These are phyloP conservation scores for Menidia menidia DNA, from an alignment of 2,797 vertebrate genomes.

Conservation along the genomic window DNA sequence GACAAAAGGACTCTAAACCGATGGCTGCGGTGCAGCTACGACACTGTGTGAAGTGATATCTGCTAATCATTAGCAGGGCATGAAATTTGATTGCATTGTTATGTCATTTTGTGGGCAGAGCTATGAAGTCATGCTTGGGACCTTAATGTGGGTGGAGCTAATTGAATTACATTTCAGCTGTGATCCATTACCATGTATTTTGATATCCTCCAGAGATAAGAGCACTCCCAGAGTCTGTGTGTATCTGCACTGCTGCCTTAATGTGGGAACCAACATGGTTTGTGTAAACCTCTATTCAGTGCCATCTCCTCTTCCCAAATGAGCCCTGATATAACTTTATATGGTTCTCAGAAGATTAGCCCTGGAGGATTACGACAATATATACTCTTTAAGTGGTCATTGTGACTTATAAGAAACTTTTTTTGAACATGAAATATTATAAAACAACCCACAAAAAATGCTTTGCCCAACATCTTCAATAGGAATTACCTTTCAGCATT, in stretches of 20 bases:
- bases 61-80: slow-evolving; percentile 1
- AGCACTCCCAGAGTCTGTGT: not conserved
- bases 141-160: slow-evolving; percentile 13
- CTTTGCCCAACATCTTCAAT: too few species aligned
- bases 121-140: slow-evolving; percentile 13
- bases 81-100: slow-evolving; percentile 24
- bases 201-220: slow-evolving; percentile 26
- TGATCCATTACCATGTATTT: slow-evolving; percentile 28
- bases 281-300: not conserved
- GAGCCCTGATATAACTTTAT: not conserved
- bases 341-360: slow-evolving; percentile 3
- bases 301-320: slow-evolving; percentile 2
- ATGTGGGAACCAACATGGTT: slow-evolving; percentile 5
- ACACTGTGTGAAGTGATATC: not conserved
- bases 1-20: not conserved
- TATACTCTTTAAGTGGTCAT: not conserved
- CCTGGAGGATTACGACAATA: not conserved
- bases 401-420: not conserved
- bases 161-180: slow-evolving; percentile 19
- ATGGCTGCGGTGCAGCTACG: slow-evolving; percentile 12
- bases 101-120: slow-evolving; percentile 9
- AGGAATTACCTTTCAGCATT: too few species aligned
- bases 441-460: not conserved
- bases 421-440: not conserved
- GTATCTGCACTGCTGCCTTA: not conserved